phyloP scores from a whole-genome alignment of 1,140 invertebrate species.

The Spodoptera frugiperda region DNA sequence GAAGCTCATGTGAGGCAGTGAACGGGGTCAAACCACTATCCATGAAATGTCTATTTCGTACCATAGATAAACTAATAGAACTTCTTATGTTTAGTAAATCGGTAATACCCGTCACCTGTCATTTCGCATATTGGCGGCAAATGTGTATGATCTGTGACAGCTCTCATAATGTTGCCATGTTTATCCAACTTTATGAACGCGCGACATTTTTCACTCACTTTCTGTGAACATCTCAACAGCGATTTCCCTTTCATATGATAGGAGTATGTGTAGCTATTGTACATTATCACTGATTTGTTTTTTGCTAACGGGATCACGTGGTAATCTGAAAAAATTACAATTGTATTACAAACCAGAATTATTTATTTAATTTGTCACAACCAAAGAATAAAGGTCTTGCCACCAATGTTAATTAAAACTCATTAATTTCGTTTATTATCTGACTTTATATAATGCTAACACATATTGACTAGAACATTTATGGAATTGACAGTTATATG shows the following conservation, averaged over 20 bases:
- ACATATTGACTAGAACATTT: too few species aligned
- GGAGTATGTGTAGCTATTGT: conserved; percentile 29
- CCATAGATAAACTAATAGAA: background rate
- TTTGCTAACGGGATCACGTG: background rate
- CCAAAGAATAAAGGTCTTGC: too few species aligned
- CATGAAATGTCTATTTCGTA: background rate
- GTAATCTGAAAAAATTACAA: background rate
- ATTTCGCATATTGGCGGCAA: background rate
- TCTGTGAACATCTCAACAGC: conserved; percentile 6
- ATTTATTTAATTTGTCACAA: background rate
- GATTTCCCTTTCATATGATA: background rate
- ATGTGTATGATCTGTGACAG: conserved; percentile 9
- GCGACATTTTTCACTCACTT: conserved; percentile 2
- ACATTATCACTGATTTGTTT: conserved; percentile 29
- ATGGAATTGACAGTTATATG: too few species aligned
- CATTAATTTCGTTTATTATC: too few species aligned
- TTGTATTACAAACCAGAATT: background rate
- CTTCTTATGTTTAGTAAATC: background rate
- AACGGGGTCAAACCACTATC: background rate
- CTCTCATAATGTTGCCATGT: conserved; percentile 5
- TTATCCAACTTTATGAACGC: conserved; percentile 10
- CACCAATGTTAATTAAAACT: too few species aligned
- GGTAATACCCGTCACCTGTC: background rate
- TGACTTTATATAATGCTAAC: too few species aligned
- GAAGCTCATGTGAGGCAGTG: too few species aligned